Conservation (phyloP, 64 coral and sea anemone species). For the Stichodactyla helianthus region DNA sequence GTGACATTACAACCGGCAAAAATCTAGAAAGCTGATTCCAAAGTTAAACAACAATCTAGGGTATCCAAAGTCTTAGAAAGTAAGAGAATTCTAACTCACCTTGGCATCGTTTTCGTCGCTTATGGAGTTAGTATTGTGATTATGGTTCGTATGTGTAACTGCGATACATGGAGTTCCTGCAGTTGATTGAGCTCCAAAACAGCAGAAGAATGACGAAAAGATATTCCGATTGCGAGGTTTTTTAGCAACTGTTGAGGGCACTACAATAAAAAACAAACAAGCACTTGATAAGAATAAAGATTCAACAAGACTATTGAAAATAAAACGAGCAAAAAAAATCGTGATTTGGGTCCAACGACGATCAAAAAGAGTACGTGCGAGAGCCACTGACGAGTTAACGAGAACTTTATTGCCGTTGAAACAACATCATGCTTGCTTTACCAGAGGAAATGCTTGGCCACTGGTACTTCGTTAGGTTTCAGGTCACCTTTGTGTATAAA, state of each 20-base stretch:
- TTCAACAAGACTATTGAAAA: not conserved
- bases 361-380: slow-evolving; percentile 5
- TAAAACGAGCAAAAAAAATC: not conserved
- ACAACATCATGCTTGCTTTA: not conserved
- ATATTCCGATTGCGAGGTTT: slow-evolving; percentile 85
- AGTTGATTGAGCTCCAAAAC: slow-evolving; percentile 88
- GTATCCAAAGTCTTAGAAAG: not conserved
- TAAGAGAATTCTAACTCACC: slow-evolving; percentile 45
- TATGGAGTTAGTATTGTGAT: slow-evolving; percentile 75
- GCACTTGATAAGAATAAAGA: not conserved
- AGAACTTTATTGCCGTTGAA: slow-evolving; percentile 48
- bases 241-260: slow-evolving; percentile 69
- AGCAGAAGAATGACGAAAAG: slow-evolving; percentile 96
- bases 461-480: not conserved
- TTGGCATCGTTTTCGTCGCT: slow-evolving; percentile 76
- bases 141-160: slow-evolving; percentile 85
- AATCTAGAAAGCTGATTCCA: not conserved
- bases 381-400: slow-evolving; percentile 23
- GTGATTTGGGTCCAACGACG: not conserved
- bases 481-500: not conserved
- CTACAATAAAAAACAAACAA: slow-evolving; percentile 31
- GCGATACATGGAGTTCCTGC: slow-evolving; percentile 65
- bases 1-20: not conserved
- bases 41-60: not conserved
- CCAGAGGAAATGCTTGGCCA: not conserved